Percentiles rank a stretch among this genome's conserved stretches.
phyloP scores from a whole-genome alignment of 2,888 invertebrate species.

The Clitarchus hookeri region DNA sequence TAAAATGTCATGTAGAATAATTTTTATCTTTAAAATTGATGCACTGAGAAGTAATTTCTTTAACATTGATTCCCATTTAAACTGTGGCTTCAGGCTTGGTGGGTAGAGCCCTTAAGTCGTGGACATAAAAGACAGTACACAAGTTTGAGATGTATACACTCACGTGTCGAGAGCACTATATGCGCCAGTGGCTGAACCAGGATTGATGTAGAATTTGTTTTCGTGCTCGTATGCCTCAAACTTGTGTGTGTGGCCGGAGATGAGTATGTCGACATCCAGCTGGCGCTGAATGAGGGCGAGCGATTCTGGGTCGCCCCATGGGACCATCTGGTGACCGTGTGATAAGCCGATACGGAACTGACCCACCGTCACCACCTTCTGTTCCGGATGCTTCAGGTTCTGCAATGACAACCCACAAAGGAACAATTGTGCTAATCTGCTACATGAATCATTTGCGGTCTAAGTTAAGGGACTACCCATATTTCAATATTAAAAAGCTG shows the following conservation, averaged over 20 bases:
- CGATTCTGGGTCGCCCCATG: conserved; percentile 95
- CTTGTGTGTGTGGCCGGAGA: conserved; percentile 97
- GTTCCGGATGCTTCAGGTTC: conserved; percentile 93
- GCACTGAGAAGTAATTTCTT: too few relatives aligned
- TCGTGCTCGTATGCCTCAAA: conserved; percentile 99
- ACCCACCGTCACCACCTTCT: conserved; percentile 98
- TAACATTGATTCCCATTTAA: too few relatives aligned
- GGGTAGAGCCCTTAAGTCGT: too few relatives aligned
- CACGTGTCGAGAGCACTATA: conserved; percentile 92
- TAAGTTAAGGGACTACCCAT: not conserved
- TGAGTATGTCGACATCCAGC: conserved; percentile 96
- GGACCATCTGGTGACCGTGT: conserved; percentile 98
- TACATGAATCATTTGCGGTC: not conserved
- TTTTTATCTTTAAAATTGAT: too few relatives aligned
- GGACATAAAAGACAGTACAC: not conserved
- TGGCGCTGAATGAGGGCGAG: conserved; percentile 93
- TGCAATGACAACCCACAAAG: conserved; percentile 54
- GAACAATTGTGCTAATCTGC: too few relatives aligned
- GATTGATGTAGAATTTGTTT: conserved; percentile 98
- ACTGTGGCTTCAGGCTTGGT: too few relatives aligned
- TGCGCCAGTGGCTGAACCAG: conserved; percentile 98
- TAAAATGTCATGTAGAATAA: too few relatives aligned
- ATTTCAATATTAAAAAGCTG: not conserved
- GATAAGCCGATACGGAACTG: conserved; percentile 97
- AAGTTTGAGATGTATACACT: conserved; percentile 52